A percentile compares a stretch with the other conserved stretches of the same genome.
Evolutionary conservation across 2,888 invertebrate species (phyloP).

Genomic region (Netelia virgata): DNA sequence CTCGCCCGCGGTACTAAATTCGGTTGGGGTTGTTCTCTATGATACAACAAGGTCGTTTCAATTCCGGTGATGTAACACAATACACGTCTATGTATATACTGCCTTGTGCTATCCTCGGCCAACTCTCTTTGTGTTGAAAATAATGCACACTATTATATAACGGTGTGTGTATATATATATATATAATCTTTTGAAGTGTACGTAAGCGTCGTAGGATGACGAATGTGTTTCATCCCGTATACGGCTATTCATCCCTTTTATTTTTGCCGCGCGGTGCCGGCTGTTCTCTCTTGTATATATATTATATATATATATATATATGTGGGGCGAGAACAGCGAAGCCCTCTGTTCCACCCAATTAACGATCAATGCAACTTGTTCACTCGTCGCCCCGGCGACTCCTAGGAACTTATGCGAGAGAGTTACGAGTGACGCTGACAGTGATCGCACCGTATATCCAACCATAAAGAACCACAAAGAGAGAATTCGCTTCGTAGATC

Average conservation of each 20-base stretch:
- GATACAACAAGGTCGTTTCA: slow-evolving; percentile 58
- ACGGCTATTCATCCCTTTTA: slow-evolving; percentile 56
- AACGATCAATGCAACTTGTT: slow-evolving; percentile 68
- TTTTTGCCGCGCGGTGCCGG: slow-evolving; percentile 36
- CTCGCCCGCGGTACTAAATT: slow-evolving; percentile 42
- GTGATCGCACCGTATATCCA: slow-evolving; percentile 32
- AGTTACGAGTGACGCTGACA: slow-evolving; percentile 64
- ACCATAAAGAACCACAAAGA: slow-evolving; percentile 55
- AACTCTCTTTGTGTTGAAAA: slow-evolving; percentile 21
- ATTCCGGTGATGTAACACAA: slow-evolving; percentile 50
- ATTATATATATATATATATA: not conserved
- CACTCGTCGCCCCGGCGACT: slow-evolving; percentile 53
- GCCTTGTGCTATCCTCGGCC: slow-evolving; percentile 1
- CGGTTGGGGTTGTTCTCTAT: slow-evolving; percentile 43
- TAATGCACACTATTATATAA: slow-evolving; percentile 12
- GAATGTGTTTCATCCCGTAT: slow-evolving; percentile 50
- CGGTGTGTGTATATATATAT: not conserved
- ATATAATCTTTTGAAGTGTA: not conserved
- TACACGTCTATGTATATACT: not conserved
- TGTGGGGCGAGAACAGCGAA: slow-evolving; percentile 46
- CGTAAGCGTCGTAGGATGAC: slow-evolving; percentile 40
- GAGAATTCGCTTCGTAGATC: slow-evolving; percentile 49
- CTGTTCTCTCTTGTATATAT: slow-evolving; percentile 47
- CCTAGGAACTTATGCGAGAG: slow-evolving; percentile 2
- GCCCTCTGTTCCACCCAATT: slow-evolving; percentile 67